Percentiles rank a stretch among this genome's conserved stretches.
Conservation (phyloP, 2,888 invertebrate genomes). For the Hylaea fasciaria region DNA sequence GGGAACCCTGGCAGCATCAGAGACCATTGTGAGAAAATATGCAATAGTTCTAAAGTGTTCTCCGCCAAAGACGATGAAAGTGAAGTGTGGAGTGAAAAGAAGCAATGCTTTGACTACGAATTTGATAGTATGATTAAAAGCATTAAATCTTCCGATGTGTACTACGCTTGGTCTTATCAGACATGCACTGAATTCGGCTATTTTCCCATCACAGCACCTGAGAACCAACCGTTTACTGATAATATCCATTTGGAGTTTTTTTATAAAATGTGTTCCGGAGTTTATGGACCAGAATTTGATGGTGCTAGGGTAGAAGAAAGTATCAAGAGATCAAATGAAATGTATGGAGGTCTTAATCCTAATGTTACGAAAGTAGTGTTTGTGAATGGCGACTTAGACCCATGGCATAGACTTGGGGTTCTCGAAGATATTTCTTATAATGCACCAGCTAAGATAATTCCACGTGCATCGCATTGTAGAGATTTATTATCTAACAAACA, state of each 20-base stretch:
- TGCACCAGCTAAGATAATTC: conserved; percentile 68
- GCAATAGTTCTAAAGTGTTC: conserved; percentile 38
- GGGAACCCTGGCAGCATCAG: conserved; percentile 58
- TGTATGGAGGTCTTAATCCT: conserved; percentile 78
- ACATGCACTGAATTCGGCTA: conserved; percentile 92
- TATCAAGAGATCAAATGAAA: conserved; percentile 71
- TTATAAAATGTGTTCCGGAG: conserved; percentile 66
- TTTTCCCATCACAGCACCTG: conserved; percentile 86
- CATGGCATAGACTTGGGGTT: conserved; percentile 84
- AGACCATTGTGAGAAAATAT: conserved; percentile 55
- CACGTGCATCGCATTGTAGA: conserved; percentile 65
- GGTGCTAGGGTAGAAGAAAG: conserved; percentile 64
- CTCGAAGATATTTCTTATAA: conserved; percentile 71
- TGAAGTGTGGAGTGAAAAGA: conserved; percentile 50
- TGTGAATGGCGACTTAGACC: conserved; percentile 85
- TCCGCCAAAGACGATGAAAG: conserved; percentile 46
- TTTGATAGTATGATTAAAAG: conserved; percentile 61
- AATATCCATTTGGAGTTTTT: conserved; percentile 73
- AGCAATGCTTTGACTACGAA: conserved; percentile 60
- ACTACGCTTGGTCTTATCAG: conserved; percentile 87
- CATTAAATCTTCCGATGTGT: conserved; percentile 52
- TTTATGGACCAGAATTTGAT: conserved; percentile 72
- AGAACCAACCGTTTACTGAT: conserved; percentile 84
- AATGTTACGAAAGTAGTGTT: conserved; percentile 84
- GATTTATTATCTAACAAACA: conserved; percentile 63